phyloP scores from a whole-genome alignment of 2,888 invertebrate genomes.

The Stenchaetothrips biformis region DNA sequence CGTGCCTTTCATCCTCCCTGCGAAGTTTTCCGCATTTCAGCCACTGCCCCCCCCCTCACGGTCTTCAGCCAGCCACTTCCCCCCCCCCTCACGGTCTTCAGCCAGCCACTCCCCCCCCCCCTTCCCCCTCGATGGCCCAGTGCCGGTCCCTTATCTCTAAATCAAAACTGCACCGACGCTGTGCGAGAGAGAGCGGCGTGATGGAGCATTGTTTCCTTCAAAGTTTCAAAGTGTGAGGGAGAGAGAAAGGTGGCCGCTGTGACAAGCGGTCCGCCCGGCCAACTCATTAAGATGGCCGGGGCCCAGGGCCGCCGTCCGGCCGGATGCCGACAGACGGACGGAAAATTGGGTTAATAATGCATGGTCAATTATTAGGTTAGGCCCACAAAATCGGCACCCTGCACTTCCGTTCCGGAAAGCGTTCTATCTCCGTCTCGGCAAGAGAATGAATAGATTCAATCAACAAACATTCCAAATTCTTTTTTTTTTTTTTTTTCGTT shows the following conservation, averaged over 20 bases:
- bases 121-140: background rate
- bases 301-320: no score
- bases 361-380: no score
- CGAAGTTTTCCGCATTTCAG: background rate
- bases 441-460: no score
- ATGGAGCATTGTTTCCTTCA: constrained; percentile 22
- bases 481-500: no score
- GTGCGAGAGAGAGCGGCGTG: background rate
- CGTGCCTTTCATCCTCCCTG: background rate
- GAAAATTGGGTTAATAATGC: no score
- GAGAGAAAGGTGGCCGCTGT: background rate
- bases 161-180: constrained; percentile 8
- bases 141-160: constrained; percentile 12
- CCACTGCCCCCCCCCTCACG: background rate
- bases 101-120: background rate
- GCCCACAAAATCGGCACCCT: no score
- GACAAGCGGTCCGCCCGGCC: background rate
- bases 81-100: no score
- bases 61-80: background rate
- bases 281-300: background rate
- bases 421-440: no score
- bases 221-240: background rate
- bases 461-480: no score
- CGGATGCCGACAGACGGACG: no score
- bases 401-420: no score